These are phyloP conservation scores for Drosophila guanche DNA, from an alignment of 1,140 invertebrate species.

Conservation along the genomic window DNA sequence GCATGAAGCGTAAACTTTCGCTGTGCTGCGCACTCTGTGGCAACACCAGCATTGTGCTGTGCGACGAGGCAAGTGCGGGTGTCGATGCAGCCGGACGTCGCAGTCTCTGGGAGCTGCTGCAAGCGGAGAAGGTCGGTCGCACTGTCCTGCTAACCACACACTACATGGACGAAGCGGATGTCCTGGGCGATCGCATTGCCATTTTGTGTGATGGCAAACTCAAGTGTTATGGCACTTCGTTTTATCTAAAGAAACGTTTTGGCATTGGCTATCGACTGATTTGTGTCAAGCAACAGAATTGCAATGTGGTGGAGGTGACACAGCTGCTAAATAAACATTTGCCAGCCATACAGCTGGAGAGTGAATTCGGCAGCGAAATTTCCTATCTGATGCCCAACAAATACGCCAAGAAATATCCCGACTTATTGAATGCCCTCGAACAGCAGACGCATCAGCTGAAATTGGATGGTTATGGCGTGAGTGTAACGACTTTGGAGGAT, in stretches of 20 bases:
- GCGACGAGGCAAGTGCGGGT: conserved; percentile 97
- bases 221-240: conserved; percentile 92
- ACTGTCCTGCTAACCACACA: conserved; percentile 97
- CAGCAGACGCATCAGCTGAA: conserved; percentile 24
- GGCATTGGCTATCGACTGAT: conserved; percentile 85
- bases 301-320: conserved; percentile 52
- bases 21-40: conserved; percentile 90
- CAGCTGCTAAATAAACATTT: conserved; percentile 61
- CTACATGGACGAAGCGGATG: conserved; percentile 99
- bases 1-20: conserved; percentile 92
- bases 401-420: conserved; percentile 49
- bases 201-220: conserved; percentile 92
- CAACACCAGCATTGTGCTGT: conserved; percentile 87
- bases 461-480: conserved; percentile 93
- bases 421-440: conserved; percentile 51
- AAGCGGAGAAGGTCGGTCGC: conserved; percentile 84
- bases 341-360: conserved; percentile 59
- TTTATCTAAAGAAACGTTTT: conserved; percentile 94
- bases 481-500: conserved; percentile 96
- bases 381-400: conserved; percentile 62
- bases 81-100: conserved; percentile 96
- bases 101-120: conserved; percentile 94
- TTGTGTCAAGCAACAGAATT: conserved; percentile 60
- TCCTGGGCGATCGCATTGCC: conserved; percentile 95
- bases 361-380: conserved; percentile 70